Conservation (phyloP, 2,113 vertebrate genomes). For the Formicarius rufipectus region DNA sequence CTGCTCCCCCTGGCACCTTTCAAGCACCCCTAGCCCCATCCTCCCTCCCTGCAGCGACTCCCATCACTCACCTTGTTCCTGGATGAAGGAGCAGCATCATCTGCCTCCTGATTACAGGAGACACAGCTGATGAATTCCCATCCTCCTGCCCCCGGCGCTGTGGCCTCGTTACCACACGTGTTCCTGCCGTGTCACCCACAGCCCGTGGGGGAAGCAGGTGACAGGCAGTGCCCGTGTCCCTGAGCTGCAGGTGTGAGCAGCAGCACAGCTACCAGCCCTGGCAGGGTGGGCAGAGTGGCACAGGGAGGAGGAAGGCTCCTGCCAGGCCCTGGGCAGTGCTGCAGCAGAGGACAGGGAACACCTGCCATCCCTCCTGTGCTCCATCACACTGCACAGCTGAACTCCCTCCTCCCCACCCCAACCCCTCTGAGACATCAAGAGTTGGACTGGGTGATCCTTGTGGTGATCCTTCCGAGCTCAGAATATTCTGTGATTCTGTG, state of each 20-base stretch:
- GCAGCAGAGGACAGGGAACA: not conserved
- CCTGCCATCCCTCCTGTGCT: not conserved
- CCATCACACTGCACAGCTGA: not conserved
- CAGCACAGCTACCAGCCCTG: not conserved
- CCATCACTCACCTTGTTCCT: not conserved
- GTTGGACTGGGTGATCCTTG: not conserved
- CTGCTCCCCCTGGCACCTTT: not conserved
- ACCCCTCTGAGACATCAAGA: not conserved
- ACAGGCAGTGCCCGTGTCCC: not conserved
- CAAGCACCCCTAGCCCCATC: not conserved
- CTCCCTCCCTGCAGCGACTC: not conserved
- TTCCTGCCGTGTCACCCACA: not conserved
- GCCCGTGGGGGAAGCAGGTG: not conserved
- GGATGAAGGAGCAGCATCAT: not conserved
- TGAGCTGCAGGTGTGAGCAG: not conserved
- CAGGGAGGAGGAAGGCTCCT: not conserved
- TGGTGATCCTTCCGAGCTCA: not conserved
- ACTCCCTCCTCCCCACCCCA: not conserved
- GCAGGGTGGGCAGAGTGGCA: rapidly evolving
- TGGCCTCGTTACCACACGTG: not conserved
- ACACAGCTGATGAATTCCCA: not conserved
- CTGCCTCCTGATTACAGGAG: not conserved
- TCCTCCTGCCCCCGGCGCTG: not conserved
- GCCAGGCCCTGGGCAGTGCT: not conserved
- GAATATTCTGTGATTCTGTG: not conserved